Evolutionary conservation across 2,113 vertebrate genomes (phyloP).

Genomic region (Corythornis cristatus): DNA sequence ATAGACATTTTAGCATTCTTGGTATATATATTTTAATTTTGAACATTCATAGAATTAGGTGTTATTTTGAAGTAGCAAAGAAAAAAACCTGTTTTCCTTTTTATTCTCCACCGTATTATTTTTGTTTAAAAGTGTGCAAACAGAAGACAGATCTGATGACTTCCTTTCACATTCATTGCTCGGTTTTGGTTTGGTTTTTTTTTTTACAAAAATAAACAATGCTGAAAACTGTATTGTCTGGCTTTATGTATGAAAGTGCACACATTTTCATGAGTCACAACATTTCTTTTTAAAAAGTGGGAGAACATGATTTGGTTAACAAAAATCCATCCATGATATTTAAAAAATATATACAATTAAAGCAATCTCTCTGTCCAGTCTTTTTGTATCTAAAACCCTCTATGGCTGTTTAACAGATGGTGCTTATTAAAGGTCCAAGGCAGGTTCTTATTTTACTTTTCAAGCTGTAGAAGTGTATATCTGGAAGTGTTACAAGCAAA

Average conservation of each 20-base stretch:
- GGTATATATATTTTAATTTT: constrained; percentile 66
- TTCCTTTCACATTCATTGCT: constrained; percentile 45
- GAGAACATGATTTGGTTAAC: background rate
- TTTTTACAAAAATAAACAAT: constrained; percentile 75
- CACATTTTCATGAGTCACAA: background rate
- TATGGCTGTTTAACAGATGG: background rate
- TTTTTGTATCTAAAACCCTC: background rate
- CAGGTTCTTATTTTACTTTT: background rate
- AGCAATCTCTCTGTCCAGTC: background rate
- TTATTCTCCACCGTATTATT: constrained; percentile 60
- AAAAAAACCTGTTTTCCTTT: background rate
- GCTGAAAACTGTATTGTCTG: constrained; percentile 30
- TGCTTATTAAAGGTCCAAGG: background rate
- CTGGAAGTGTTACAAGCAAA: background rate
- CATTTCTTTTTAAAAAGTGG: background rate
- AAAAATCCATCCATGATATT: background rate
- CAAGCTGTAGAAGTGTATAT: background rate
- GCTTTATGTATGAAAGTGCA: constrained; percentile 6
- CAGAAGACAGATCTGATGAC: constrained; percentile 34
- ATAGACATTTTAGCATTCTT: constrained; percentile 78
- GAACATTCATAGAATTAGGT: constrained; percentile 41
- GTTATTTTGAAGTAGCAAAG: constrained; percentile 49
- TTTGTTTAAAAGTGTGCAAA: constrained; percentile 72
- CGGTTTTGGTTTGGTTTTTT: background rate
- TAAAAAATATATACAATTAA: background rate